Evolutionary conservation across 2,113 vertebrate species (phyloP).

Genomic region (Heloderma charlesbogerti): DNA sequence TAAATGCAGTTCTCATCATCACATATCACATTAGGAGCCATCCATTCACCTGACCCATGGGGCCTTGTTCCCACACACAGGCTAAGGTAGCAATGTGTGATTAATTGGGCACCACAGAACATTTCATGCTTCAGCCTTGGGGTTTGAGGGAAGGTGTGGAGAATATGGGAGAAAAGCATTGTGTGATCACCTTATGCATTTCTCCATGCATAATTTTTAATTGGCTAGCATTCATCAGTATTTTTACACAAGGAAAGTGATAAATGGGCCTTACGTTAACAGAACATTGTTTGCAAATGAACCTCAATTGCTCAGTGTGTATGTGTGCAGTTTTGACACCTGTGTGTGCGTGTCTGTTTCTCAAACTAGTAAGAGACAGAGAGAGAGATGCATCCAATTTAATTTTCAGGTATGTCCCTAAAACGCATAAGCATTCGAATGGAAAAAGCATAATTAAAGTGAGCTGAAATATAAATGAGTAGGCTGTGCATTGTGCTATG

Average conservation of each 20-base stretch:
- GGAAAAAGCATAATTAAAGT: conserved; percentile 68
- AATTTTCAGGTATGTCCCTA: conserved; percentile 71
- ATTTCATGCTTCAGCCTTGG: not conserved
- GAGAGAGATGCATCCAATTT: conserved; percentile 61
- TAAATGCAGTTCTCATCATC: not conserved
- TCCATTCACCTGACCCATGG: too few relatives aligned
- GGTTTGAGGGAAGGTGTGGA: not conserved
- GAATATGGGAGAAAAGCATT: conserved; percentile 33
- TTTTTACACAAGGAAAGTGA: conserved; percentile 61
- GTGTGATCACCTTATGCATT: not conserved
- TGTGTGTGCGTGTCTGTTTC: conserved; percentile 16
- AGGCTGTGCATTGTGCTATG: conserved; percentile 38
- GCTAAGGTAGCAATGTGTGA: not conserved
- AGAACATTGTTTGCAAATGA: conserved; percentile 69
- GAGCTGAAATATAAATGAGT: conserved; percentile 61
- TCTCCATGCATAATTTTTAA: not conserved
- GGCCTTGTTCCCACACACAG: not conserved
- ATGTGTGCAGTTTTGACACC: not conserved
- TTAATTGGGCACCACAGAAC: not conserved
- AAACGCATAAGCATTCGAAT: conserved; percentile 72
- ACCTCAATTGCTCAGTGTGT: conserved; percentile 47
- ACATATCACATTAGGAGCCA: not conserved
- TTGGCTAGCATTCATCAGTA: conserved; percentile 33
- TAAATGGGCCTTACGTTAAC: conserved; percentile 50
- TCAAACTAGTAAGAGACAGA: conserved; percentile 10